These are phyloP conservation scores for Phoronis australis DNA, from an alignment of 2,888 invertebrate species.

Conservation along the genomic window DNA sequence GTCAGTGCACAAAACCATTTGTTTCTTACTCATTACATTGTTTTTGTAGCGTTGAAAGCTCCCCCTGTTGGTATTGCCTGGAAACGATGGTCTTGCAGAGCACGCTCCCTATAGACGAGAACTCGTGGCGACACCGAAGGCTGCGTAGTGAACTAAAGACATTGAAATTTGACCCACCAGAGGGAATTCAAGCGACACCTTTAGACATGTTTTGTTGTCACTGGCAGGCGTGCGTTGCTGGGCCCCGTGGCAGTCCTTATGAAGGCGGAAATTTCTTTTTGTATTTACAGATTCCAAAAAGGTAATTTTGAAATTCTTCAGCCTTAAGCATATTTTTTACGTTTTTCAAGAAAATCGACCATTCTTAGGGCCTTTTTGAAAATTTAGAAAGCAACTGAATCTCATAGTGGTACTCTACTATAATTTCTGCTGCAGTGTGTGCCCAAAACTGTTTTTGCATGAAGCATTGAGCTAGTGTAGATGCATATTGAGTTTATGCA, in stretches of 20 bases:
- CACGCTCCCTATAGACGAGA: constrained; percentile 62
- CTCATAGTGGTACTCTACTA: no score
- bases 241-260: constrained; percentile 87
- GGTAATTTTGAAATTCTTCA: no score
- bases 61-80: constrained; percentile 81
- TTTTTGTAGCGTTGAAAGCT: constrained; percentile 67
- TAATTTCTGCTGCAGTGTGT: no score
- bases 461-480: no score
- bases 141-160: constrained; percentile 69
- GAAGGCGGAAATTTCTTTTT: constrained; percentile 90
- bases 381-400: no score
- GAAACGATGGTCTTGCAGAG: constrained; percentile 68
- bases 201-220: constrained; percentile 76
- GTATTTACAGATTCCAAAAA: constrained; percentile 76
- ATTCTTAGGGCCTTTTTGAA: no score
- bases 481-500: no score
- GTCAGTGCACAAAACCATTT: constrained; percentile 1
- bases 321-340: no score
- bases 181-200: constrained; percentile 78
- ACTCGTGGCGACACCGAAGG: constrained; percentile 74
- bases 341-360: no score
- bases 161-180: constrained; percentile 66
- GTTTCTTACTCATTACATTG: constrained; percentile 7
- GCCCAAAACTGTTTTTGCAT: no score
- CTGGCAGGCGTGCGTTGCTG: constrained; percentile 90